A percentile compares a stretch with the other conserved stretches of the same genome.
These are phyloP conservation scores for Camponotus fellah DNA, from an alignment of 2,888 invertebrate species.

Conservation along the genomic window DNA sequence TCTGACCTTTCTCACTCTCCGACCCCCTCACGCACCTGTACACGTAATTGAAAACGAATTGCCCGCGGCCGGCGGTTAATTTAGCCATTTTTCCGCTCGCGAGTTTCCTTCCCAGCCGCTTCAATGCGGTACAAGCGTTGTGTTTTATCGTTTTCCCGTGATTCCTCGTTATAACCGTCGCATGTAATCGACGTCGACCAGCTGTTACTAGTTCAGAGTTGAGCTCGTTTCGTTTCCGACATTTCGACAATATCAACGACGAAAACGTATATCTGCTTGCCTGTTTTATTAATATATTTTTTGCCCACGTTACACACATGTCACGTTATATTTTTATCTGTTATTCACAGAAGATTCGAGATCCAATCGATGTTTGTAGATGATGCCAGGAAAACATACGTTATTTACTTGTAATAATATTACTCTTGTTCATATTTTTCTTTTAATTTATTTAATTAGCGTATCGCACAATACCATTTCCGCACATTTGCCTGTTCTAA, in stretches of 20 bases:
- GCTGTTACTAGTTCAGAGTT: conserved; percentile 27
- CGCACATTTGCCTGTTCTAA: neutral
- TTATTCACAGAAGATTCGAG: neutral
- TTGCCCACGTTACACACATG: neutral
- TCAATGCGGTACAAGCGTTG: neutral
- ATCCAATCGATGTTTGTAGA: conserved; percentile 8
- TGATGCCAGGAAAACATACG: neutral
- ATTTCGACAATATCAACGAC: conserved; percentile 23
- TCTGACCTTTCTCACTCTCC: neutral
- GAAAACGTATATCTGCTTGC: neutral
- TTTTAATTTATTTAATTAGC: conserved; percentile 8
- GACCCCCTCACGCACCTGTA: conserved; percentile 33
- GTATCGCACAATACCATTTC: neutral
- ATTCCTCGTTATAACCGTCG: conserved; percentile 34
- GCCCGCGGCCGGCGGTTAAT: conserved; percentile 34
- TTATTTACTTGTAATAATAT: neutral
- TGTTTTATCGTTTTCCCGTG: conserved; percentile 15
- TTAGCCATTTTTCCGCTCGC: conserved; percentile 48
- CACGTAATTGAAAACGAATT: conserved; percentile 57
- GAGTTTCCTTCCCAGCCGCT: conserved; percentile 32
- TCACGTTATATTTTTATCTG: conserved; percentile 43
- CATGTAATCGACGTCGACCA: conserved; percentile 31
- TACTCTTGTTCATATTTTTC: neutral
- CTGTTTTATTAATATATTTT: conserved; percentile 36
- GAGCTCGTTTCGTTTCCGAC: conserved; percentile 2